Evolutionary conservation across 2,888 invertebrate species (phyloP), one percentile per base, ranked within the genome.

Genomic region (Hipparchia semele): DNA sequence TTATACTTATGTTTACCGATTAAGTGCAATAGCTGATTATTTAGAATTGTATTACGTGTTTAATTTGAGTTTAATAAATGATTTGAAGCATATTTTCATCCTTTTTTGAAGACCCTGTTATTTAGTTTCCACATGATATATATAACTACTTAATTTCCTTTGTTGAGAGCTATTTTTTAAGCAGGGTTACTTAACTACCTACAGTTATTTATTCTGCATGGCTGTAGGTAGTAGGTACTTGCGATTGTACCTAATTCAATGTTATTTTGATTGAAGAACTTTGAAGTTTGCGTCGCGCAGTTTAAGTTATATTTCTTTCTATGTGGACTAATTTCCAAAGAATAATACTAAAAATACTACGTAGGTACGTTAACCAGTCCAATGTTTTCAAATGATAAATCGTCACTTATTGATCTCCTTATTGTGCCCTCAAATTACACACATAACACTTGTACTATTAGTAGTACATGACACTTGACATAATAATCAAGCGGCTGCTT

Each of bases 41-140:
- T 51, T 33, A 8, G 23, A 10, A 2, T 33, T 12, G 64, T 53
- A 65, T 65, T 53, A 13, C 39, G 49, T 46, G 64, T 46, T 66
- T 58, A 39, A 65, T 65, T 33, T 71, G 49, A 71, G 58, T 64
- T 49, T 2, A 71, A 65, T 71, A 49, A 70, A 61, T 68, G 51
- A 53, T 33, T 65, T 65, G 10, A 53, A 65, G 65, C 65, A 65
- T 65, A 23, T 12, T 33, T 33, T 53, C 10, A 64, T 53, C 9
- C 5, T 33, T 64, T 65, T 51, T 53, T 1, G n/a, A 45, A 0
- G 12, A 10, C 39, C 59, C 12, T 58, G 13, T 8, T 58, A 13
- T 49, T 49, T 9, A 4, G n/a, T 54, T 54, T n/a, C 23, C 23
- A 23, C 23, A 23, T 23, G 23, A 23, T 23, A 23, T 23, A 23